phyloP scores from a whole-genome alignment of 1,140 invertebrate species.

The Pogonomyrmex californicus region DNA sequence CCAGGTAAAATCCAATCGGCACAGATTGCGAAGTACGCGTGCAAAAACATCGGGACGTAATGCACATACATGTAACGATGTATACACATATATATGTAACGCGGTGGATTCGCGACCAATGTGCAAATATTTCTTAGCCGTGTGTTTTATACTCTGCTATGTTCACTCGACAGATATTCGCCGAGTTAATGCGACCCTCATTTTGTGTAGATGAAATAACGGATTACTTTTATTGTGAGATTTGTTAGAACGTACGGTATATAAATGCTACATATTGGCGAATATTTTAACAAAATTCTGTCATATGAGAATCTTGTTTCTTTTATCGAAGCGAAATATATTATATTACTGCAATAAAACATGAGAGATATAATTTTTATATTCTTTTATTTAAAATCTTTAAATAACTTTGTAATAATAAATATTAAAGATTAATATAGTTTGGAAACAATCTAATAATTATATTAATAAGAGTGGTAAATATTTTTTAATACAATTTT shows the following conservation, averaged over 20 bases:
- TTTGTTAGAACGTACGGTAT: neutral
- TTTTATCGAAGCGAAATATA: neutral
- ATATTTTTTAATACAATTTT: neutral
- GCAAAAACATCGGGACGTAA: slow-evolving; percentile 31
- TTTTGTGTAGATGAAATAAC: slow-evolving; percentile 13
- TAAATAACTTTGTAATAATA: neutral
- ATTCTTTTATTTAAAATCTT: neutral
- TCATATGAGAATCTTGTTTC: neutral
- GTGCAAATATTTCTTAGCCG: slow-evolving; percentile 38
- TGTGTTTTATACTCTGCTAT: neutral
- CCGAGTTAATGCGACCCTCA: slow-evolving; percentile 23
- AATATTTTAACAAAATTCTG: neutral
- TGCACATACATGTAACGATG: neutral
- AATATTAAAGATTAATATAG: neutral
- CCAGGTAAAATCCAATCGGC: slow-evolving; percentile 43
- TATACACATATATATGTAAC: neutral
- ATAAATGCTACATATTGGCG: slow-evolving; percentile 1
- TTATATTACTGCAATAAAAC: neutral
- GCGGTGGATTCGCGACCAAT: neutral
- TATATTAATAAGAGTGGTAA: neutral
- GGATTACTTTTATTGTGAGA: slow-evolving; percentile 26
- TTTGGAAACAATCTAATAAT: neutral
- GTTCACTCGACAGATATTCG: slow-evolving; percentile 18
- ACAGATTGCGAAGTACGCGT: slow-evolving; percentile 43
- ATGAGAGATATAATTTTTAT: neutral